Conservation (phyloP, 2,113 vertebrate species). For the Corythoichthys haematopterus region DNA sequence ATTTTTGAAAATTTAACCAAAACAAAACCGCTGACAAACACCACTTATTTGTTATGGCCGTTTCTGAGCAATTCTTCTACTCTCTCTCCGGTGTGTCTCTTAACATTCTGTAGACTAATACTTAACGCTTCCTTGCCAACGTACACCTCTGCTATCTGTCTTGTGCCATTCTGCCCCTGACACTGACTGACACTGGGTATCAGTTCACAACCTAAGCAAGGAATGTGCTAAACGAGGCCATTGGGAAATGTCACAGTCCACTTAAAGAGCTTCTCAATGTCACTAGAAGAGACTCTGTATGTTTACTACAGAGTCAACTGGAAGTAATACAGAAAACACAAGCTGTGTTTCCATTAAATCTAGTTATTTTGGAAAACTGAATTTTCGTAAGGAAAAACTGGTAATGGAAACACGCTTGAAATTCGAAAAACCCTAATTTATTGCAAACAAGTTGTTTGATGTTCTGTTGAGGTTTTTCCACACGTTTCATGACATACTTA, state of each 20-base stretch:
- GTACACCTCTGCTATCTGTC: conserved; percentile 36
- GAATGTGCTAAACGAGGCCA: conserved; percentile 89
- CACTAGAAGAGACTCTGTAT: conserved; percentile 44
- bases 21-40: no score
- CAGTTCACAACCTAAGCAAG: conserved; percentile 86
- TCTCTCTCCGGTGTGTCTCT: conserved; percentile 25
- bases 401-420: no score
- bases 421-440: no score
- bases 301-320: conserved; percentile 27
- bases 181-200: conserved; percentile 84
- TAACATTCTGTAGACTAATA: conserved; percentile 35
- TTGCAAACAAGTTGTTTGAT: no score
- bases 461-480: no score
- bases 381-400: no score
- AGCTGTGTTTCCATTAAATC: no score
- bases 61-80: conserved; percentile 21
- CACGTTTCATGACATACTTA: no score
- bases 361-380: no score
- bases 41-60: no score
- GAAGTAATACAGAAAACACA: no score
- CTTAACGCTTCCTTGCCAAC: conserved; percentile 29
- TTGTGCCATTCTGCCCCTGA: conserved; percentile 69
- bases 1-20: no score
- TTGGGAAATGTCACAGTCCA: conserved; percentile 89
- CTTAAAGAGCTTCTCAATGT: conserved; percentile 79